These are phyloP conservation scores for Cheirogaleus medius DNA, from an alignment of 2,113 vertebrate species.

Conservation along the genomic window DNA sequence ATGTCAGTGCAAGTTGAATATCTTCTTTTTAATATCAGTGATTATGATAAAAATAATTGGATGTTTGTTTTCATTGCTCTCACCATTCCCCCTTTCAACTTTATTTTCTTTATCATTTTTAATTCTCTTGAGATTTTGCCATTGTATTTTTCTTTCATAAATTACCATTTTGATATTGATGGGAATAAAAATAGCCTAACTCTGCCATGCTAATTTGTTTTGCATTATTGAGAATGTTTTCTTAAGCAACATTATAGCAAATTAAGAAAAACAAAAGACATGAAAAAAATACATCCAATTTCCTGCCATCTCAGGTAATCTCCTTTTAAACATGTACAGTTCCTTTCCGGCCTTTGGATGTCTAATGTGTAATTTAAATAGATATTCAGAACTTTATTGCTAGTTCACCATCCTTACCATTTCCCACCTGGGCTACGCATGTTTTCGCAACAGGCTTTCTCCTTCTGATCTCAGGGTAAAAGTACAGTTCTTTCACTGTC, in stretches of 20 bases:
- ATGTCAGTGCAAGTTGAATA: neutral
- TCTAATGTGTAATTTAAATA: neutral
- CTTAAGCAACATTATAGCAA: neutral
- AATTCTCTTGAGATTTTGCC: neutral
- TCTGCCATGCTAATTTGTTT: slow-evolving; percentile 3
- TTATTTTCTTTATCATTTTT: neutral
- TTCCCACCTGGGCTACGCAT: neutral
- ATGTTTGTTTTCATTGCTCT: neutral
- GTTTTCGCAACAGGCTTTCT: neutral
- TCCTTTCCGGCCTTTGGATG: neutral
- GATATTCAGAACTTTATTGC: neutral
- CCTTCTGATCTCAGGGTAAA: neutral
- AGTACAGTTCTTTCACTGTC: neutral
- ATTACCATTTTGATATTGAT: slow-evolving; percentile 8
- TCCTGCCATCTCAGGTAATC: neutral
- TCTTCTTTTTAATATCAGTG: slow-evolving; percentile 14
- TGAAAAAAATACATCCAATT: neutral
- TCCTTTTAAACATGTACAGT: neutral
- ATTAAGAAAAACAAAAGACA: slow-evolving; percentile 17
- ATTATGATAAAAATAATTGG: neutral
- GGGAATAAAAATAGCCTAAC: neutral
- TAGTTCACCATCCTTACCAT: neutral
- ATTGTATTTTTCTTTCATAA: slow-evolving; percentile 14
- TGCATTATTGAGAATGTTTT: slow-evolving; percentile 24
- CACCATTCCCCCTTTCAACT: neutral